A percentile compares a stretch with the other conserved stretches of the same genome.
Evolutionary conservation across 2,888 invertebrate genomes (phyloP).

Genomic region (Apotomis capreana): DNA sequence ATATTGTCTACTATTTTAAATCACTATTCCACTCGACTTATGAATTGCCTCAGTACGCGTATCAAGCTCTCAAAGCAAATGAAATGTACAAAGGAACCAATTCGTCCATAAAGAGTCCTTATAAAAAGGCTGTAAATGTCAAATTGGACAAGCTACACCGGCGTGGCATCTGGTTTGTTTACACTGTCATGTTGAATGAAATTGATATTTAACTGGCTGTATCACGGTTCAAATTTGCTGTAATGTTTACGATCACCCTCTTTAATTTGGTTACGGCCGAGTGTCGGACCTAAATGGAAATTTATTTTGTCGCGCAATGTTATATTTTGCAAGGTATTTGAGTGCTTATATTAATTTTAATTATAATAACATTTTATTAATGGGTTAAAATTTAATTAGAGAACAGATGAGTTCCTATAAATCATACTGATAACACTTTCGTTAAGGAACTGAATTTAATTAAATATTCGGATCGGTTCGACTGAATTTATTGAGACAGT

Average conservation of each 20-base stretch:
- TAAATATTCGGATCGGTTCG: no score
- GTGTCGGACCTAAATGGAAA: slow-evolving; percentile 25
- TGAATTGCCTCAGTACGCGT: slow-evolving; percentile 1
- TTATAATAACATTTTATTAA: slow-evolving; percentile 6
- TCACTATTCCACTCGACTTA: slow-evolving; percentile 9
- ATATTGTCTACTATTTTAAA: slow-evolving; percentile 10
- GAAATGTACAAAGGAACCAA: slow-evolving; percentile 16
- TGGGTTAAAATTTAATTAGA: background rate
- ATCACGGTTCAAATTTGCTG: slow-evolving; percentile 10
- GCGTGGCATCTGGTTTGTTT: slow-evolving; percentile 21
- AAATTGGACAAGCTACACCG: slow-evolving; percentile 14
- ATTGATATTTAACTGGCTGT: background rate
- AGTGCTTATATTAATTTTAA: background rate
- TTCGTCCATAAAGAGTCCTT: slow-evolving; percentile 23
- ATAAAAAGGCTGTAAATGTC: slow-evolving; percentile 18
- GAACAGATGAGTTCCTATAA: background rate
- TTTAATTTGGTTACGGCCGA: slow-evolving; percentile 29
- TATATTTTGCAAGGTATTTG: slow-evolving; percentile 9
- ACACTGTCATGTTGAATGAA: background rate
- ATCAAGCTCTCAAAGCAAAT: slow-evolving; percentile 6
- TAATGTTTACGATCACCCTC: slow-evolving; percentile 18
- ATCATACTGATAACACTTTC: background rate
- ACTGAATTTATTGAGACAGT: no score
- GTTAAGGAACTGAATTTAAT: background rate
- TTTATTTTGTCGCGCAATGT: slow-evolving; percentile 20